Evolutionary conservation across 2,113 vertebrate genomes (phyloP).

Genomic region (Xyliphius kryptos): DNA sequence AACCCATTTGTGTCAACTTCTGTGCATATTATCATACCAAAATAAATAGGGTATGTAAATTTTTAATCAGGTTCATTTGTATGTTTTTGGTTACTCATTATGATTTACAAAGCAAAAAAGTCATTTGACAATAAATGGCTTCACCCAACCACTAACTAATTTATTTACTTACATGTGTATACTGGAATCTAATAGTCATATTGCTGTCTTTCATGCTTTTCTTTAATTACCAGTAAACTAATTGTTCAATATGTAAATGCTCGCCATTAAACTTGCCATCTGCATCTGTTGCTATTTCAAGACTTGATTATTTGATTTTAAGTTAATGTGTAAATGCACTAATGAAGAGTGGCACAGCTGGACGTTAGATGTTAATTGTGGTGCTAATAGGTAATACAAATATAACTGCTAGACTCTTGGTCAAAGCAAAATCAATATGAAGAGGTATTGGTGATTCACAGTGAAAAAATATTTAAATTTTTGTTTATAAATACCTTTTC

Average conservation of each 20-base stretch:
- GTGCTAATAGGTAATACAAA: not conserved
- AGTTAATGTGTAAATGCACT: conserved; percentile 13
- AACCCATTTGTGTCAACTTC: too few relatives aligned
- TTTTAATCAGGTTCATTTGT: too few relatives aligned
- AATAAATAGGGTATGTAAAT: too few relatives aligned
- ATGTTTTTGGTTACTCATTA: too few relatives aligned
- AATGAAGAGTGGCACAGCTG: conserved; percentile 37
- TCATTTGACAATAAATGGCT: too few relatives aligned
- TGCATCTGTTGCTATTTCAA: conserved; percentile 32
- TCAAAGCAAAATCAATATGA: not conserved
- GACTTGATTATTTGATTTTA: conserved; percentile 13
- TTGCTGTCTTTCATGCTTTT: conserved; percentile 27
- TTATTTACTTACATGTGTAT: not conserved
- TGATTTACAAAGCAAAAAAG: too few relatives aligned
- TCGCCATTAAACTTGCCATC: conserved; percentile 18
- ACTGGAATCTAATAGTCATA: conserved; percentile 33
- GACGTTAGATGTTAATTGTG: conserved; percentile 20
- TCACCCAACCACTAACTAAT: too few relatives aligned
- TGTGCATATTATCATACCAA: too few relatives aligned
- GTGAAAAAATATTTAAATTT: too few relatives aligned
- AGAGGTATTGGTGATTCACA: not conserved
- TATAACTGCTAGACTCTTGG: conserved; percentile 4
- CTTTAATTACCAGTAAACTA: conserved; percentile 38
- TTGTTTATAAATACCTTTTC: too few relatives aligned
- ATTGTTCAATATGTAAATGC: conserved; percentile 29